These are phyloP conservation scores for Ephialtes manifestator DNA, from an alignment of 2,888 invertebrate genomes.

Conservation along the genomic window DNA sequence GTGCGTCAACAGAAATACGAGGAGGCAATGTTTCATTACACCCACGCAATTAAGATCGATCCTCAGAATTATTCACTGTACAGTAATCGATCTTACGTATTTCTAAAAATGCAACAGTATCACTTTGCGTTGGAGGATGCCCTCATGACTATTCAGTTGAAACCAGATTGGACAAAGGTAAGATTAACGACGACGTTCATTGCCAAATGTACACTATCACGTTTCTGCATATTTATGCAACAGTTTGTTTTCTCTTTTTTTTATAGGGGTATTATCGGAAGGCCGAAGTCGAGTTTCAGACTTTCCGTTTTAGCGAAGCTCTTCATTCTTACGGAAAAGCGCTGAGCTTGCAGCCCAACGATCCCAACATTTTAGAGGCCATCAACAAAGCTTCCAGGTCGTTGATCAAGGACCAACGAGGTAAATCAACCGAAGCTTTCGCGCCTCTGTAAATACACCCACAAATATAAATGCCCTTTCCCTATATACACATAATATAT, in stretches of 20 bases:
- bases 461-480: background rate
- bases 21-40: constrained; percentile 93
- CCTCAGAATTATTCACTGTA: constrained; percentile 90
- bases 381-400: constrained; percentile 88
- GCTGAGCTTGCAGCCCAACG: constrained; percentile 89
- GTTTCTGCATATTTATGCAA: background rate
- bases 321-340: constrained; percentile 90
- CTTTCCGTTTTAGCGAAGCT: constrained; percentile 90
- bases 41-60: constrained; percentile 92
- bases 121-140: constrained; percentile 93
- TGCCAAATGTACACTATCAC: background rate
- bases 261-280: constrained; percentile 90
- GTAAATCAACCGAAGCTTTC: constrained; percentile 83
- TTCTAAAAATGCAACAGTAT: constrained; percentile 92
- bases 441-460: background rate
- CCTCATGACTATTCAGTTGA: constrained; percentile 90
- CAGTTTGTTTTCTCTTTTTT: background rate
- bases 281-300: constrained; percentile 91
- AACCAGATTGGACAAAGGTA: constrained; percentile 94
- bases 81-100: constrained; percentile 94
- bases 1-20: constrained; percentile 91
- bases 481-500: too few relatives aligned
- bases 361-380: constrained; percentile 89
- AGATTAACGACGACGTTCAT: constrained; percentile 43
- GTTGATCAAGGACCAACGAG: constrained; percentile 88